phyloP scores from a whole-genome alignment of 1,140 invertebrate genomes.

The Littorina saxatilis region DNA sequence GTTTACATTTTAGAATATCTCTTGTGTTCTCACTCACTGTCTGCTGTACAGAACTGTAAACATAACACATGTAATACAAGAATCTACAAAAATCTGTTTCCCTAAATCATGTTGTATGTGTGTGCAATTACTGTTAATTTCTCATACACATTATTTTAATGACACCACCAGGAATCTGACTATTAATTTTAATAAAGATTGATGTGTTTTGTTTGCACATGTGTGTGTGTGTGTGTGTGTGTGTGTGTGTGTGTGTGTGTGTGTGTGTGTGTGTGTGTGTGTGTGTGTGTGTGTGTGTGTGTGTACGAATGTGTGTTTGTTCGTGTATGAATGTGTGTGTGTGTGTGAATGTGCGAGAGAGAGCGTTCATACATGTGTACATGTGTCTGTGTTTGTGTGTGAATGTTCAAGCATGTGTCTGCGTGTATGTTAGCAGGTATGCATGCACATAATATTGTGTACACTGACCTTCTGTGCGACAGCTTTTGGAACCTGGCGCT shows the following conservation, averaged over 20 bases:
- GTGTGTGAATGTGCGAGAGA: neutral
- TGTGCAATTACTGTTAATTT: no score
- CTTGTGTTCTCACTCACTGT: no score
- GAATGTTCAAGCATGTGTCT: neutral
- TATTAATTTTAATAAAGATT: no score
- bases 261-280: neutral
- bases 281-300: neutral
- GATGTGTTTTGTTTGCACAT: no score
- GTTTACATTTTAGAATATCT: no score
- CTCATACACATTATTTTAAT: no score
- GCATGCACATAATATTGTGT: neutral
- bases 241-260: neutral
- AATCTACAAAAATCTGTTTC: no score
- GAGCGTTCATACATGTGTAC: neutral
- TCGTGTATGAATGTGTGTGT: neutral
- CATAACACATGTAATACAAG: no score
- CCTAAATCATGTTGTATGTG: no score
- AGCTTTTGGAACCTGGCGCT: conserved; percentile 9
- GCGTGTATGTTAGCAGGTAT: neutral
- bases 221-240: neutral
- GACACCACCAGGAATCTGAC: no score
- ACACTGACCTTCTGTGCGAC: conserved; percentile 3
- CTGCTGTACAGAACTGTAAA: no score
- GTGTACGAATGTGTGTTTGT: neutral
- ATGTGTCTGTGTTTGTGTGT: neutral